These are phyloP conservation scores for Sternarchorhynchus goeldii DNA, from an alignment of 2,797 vertebrate genomes.

Conservation along the genomic window DNA sequence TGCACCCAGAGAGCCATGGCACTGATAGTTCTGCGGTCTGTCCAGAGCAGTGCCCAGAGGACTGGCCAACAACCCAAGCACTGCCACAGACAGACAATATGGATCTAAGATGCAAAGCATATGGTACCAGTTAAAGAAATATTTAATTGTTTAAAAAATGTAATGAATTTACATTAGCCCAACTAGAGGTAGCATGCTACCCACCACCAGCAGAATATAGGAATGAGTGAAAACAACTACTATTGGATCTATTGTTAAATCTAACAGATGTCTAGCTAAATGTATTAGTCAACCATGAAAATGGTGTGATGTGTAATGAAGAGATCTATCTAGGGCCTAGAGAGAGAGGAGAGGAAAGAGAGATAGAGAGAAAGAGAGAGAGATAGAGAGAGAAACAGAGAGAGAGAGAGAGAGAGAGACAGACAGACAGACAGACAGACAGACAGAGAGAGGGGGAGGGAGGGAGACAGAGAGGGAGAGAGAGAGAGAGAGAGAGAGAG, in stretches of 20 bases:
- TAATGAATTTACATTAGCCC: too few relatives aligned
- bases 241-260: background rate
- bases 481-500: background rate
- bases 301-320: background rate
- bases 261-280: background rate
- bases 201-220: background rate
- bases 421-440: too few relatives aligned
- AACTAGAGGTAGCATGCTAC: background rate
- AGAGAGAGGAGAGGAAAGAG: background rate
- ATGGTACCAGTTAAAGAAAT: background rate
- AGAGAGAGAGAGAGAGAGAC: background rate
- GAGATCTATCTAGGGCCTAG: background rate
- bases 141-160: too few relatives aligned
- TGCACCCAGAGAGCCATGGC: constrained; percentile 78
- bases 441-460: background rate
- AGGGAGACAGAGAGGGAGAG: background rate
- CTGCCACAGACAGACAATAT: constrained; percentile 38
- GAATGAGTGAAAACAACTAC: background rate
- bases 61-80: constrained; percentile 32
- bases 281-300: background rate
- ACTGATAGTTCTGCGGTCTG: constrained; percentile 81
- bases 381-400: background rate
- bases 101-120: background rate
- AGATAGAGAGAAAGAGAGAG: background rate
- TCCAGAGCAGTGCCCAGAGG: constrained; percentile 77